Percentiles rank a stretch among this genome's conserved stretches.
phyloP scores from a whole-genome alignment of 2,888 invertebrate species.

The Orthosia gracilis region DNA sequence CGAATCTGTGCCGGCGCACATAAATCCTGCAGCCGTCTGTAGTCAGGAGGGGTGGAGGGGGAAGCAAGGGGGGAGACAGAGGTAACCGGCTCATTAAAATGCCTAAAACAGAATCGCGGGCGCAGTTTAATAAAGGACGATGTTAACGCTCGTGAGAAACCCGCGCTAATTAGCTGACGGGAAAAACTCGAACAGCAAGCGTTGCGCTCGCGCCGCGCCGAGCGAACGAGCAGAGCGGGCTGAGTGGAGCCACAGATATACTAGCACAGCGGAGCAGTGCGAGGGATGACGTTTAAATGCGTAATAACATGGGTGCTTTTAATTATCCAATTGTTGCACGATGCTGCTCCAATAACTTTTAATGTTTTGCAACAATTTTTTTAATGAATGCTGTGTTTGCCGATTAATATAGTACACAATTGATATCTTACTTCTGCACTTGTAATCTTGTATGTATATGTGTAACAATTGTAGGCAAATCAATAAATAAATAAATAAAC shows the following conservation, averaged over 20 bases:
- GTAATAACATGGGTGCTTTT: not conserved
- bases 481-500: too few relatives aligned
- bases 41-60: slow-evolving; percentile 19
- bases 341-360: not conserved
- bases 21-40: slow-evolving; percentile 67
- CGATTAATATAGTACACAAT: too few relatives aligned
- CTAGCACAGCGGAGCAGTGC: not conserved
- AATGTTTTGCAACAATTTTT: too few relatives aligned
- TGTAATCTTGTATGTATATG: too few relatives aligned
- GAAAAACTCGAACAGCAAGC: slow-evolving; percentile 66
- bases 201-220: slow-evolving; percentile 9
- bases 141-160: slow-evolving; percentile 81
- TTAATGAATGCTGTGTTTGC: too few relatives aligned
- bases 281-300: not conserved
- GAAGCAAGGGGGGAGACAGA: slow-evolving; percentile 46
- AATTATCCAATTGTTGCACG: slow-evolving; percentile 15
- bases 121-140: slow-evolving; percentile 74
- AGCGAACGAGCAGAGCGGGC: not conserved
- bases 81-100: slow-evolving; percentile 85
- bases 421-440: too few relatives aligned
- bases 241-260: not conserved
- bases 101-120: slow-evolving; percentile 78
- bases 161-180: slow-evolving; percentile 79
- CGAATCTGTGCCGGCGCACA: slow-evolving; percentile 66
- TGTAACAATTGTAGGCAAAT: too few relatives aligned